These are phyloP conservation scores for Chinchilla lanigera DNA, from an alignment of 2,113 vertebrate species.

Conservation along the genomic window DNA sequence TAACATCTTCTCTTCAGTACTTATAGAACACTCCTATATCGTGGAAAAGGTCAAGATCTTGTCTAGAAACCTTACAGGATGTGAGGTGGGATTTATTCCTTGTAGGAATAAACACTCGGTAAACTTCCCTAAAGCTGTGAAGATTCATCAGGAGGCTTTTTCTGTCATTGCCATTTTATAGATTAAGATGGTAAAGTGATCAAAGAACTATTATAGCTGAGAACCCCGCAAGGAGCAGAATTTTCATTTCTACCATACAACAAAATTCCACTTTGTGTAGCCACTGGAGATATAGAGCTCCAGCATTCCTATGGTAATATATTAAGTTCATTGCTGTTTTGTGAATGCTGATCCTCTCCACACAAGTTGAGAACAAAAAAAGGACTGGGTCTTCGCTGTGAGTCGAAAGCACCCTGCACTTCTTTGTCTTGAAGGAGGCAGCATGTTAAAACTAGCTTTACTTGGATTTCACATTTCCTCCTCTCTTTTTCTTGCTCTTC, in stretches of 20 bases:
- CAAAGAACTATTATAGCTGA: not conserved
- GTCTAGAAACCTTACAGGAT: not conserved
- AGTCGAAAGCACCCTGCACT: not conserved
- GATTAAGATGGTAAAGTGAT: not conserved
- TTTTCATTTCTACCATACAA: constrained; percentile 25
- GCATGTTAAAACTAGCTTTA: not conserved
- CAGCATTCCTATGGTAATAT: not conserved
- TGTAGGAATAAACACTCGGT: not conserved
- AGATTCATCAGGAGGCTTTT: not conserved
- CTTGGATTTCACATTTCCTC: not conserved
- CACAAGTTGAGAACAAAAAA: not conserved
- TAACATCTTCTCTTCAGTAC: not conserved
- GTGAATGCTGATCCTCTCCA: not conserved
- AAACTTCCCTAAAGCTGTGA: not conserved
- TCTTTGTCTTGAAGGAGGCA: not conserved
- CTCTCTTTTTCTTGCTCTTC: not conserved
- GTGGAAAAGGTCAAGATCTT: not conserved
- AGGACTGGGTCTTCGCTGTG: not conserved
- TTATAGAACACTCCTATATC: not conserved
- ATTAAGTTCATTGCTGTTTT: not conserved
- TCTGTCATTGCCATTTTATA: constrained; percentile 37
- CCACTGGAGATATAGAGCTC: not conserved
- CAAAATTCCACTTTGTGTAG: not conserved
- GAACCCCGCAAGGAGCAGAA: not conserved
- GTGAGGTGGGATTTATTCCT: not conserved